Percentiles rank a stretch among this genome's conserved stretches.
Evolutionary conservation across 2,888 invertebrate genomes (phyloP).

Genomic region (Drosophila meridiana): DNA sequence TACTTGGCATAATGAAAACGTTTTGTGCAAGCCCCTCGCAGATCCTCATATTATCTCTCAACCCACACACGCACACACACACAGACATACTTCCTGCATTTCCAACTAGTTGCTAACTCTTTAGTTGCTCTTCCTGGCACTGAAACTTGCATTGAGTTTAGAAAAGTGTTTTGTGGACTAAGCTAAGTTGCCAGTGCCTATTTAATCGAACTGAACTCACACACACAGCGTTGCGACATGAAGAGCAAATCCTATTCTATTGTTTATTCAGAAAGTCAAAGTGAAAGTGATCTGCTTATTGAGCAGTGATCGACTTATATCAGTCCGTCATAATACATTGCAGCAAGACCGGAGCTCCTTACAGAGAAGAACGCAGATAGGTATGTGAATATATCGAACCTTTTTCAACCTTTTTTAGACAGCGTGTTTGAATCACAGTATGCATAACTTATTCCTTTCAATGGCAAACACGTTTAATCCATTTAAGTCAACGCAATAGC

Average conservation of each 20-base stretch:
- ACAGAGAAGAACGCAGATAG: background rate
- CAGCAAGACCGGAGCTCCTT: background rate
- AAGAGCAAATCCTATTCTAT: background rate
- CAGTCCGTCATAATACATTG: background rate
- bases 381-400: background rate
- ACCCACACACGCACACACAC: background rate
- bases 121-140: slow-evolving; percentile 33
- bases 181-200: background rate
- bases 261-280: background rate
- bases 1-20: slow-evolving; percentile 47
- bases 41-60: slow-evolving; percentile 26
- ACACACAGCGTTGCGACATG: background rate
- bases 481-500: background rate
- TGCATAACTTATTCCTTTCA: background rate
- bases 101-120: slow-evolving; percentile 30
- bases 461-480: background rate
- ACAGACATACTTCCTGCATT: slow-evolving; percentile 16
- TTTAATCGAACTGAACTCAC: background rate
- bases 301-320: background rate
- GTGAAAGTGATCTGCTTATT: background rate
- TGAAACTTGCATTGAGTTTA: slow-evolving; percentile 35
- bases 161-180: background rate
- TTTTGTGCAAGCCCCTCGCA: slow-evolving; percentile 28
- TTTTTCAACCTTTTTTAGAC: too few relatives aligned
- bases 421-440: too few relatives aligned